These are phyloP conservation scores for Ophion costatus DNA, from an alignment of 2,888 invertebrate genomes.

Conservation along the genomic window DNA sequence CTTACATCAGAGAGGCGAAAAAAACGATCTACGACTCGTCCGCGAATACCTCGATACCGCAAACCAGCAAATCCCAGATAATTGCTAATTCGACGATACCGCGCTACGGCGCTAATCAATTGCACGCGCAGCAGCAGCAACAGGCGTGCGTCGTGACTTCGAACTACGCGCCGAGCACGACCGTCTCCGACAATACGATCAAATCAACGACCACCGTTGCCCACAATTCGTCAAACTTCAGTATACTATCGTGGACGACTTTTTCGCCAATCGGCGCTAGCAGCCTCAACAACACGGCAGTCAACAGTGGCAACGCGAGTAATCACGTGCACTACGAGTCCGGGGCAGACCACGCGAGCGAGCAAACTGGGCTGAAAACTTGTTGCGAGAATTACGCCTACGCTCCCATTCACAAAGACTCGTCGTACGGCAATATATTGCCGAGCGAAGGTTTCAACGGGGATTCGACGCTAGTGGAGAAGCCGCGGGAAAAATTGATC, in stretches of 20 bases:
- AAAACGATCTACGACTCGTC: constrained; percentile 66
- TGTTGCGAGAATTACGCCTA: constrained; percentile 80
- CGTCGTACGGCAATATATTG: constrained; percentile 70
- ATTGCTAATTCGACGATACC: constrained; percentile 65
- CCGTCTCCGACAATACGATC: constrained; percentile 71
- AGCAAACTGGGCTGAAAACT: constrained; percentile 74
- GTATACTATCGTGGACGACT: constrained; percentile 82
- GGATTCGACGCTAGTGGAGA: constrained; percentile 74
- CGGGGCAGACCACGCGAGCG: constrained; percentile 64
- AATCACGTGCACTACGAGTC: constrained; percentile 73
- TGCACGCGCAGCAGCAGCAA: constrained; percentile 23
- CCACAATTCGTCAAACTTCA: constrained; percentile 81
- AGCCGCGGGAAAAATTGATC: constrained; percentile 75
- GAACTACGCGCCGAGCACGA: constrained; percentile 77
- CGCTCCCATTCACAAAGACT: constrained; percentile 76
- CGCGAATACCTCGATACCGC: constrained; percentile 56
- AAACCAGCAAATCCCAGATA: constrained; percentile 66
- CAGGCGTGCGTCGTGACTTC: constrained; percentile 73
- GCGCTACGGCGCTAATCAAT: constrained; percentile 63
- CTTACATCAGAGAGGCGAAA: constrained; percentile 74
- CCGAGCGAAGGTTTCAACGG: constrained; percentile 70
- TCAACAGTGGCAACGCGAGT: constrained; percentile 67
- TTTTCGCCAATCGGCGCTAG: constrained; percentile 76
- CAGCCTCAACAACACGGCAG: constrained; percentile 49
- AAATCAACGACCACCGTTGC: constrained; percentile 80